Percentiles rank a stretch among this genome's conserved stretches.
phyloP scores from a whole-genome alignment of 1,140 invertebrate species.

The Drosophila rhopaloa region DNA sequence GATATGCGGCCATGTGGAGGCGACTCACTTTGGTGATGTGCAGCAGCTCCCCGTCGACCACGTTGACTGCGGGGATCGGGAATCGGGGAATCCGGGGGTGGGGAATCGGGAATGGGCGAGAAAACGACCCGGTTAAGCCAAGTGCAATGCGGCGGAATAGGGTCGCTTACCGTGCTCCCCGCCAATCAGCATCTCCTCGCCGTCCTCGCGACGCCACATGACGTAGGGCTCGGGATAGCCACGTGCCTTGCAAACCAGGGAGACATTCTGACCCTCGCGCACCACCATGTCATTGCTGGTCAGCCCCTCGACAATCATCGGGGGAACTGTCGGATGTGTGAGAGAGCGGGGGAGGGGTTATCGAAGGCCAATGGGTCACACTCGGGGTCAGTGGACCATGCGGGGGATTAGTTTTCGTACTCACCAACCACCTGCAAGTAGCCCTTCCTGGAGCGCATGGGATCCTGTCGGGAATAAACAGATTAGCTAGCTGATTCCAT shows the following conservation, averaged over 20 bases:
- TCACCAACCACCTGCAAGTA: constrained; percentile 95
- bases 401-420: constrained; percentile 65
- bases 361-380: constrained; percentile 31
- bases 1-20: constrained; percentile 95
- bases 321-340: constrained; percentile 89
- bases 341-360: constrained; percentile 1
- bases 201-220: constrained; percentile 95
- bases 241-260: constrained; percentile 93
- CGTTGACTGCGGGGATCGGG: constrained; percentile 87
- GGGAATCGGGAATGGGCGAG: background rate
- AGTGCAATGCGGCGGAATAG: constrained; percentile 13
- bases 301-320: constrained; percentile 93
- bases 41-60: constrained; percentile 93
- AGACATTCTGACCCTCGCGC: constrained; percentile 94
- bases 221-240: constrained; percentile 96
- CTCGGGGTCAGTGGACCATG: constrained; percentile 26
- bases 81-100: background rate
- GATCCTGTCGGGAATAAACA: constrained; percentile 85
- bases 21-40: constrained; percentile 94
- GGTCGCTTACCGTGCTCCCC: constrained; percentile 89
- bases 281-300: constrained; percentile 95
- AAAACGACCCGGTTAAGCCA: constrained; percentile 24
- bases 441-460: constrained; percentile 92
- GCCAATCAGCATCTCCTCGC: constrained; percentile 93
- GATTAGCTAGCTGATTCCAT: constrained; percentile 4